phyloP scores from a whole-genome alignment of 2,797 vertebrate genomes.

The Diglossa cyanea region DNA sequence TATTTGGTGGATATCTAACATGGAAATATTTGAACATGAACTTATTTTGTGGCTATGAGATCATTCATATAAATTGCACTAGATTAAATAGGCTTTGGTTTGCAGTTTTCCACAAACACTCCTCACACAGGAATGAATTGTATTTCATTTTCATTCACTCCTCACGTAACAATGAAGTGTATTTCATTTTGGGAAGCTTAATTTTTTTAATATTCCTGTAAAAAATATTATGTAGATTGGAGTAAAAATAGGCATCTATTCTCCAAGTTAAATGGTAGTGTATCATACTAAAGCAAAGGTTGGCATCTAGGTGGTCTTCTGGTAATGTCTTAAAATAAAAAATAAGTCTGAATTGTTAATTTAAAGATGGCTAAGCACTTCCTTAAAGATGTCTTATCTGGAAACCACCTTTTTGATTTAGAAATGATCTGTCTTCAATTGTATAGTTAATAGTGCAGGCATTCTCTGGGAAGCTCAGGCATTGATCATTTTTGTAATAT shows the following conservation, averaged over 20 bases:
- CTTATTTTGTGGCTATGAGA: conserved; percentile 45
- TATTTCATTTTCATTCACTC: conserved; percentile 30
- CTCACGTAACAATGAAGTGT: neutral
- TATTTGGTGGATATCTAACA: neutral
- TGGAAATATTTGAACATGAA: conserved; percentile 12
- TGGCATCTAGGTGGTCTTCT: conserved; percentile 2
- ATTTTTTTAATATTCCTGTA: conserved; percentile 52
- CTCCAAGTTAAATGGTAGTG: conserved; percentile 10
- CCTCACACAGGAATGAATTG: neutral
- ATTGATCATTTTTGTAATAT: conserved; percentile 53
- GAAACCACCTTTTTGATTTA: conserved; percentile 49
- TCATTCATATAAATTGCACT: conserved; percentile 55
- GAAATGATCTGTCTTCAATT: conserved; percentile 44
- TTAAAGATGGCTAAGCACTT: conserved; percentile 43
- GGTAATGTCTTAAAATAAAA: conserved; percentile 12
- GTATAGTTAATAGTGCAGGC: conserved; percentile 7
- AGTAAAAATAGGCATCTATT: conserved; percentile 50
- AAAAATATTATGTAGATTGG: conserved; percentile 12
- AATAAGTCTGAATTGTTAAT: conserved; percentile 47
- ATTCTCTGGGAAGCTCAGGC: conserved; percentile 24
- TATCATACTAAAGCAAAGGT: conserved; percentile 50
- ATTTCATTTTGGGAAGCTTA: conserved; percentile 53
- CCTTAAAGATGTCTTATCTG: conserved; percentile 42
- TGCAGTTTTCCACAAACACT: neutral
- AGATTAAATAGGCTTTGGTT: conserved; percentile 25